Conservation (phyloP, 2,797 vertebrate genomes). For the Todus mexicanus region DNA sequence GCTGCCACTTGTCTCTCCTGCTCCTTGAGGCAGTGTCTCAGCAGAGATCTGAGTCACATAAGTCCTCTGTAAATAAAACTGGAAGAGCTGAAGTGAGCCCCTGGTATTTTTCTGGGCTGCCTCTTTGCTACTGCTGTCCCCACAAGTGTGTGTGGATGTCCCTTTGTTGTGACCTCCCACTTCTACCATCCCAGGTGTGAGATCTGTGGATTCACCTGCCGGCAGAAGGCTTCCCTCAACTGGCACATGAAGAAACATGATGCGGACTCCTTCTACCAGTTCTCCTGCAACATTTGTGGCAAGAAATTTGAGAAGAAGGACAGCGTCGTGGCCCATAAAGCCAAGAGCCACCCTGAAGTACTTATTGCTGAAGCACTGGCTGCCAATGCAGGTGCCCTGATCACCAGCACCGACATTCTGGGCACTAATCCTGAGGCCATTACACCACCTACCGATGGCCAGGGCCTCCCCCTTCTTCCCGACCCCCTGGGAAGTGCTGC, state of each 20-base stretch:
- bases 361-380: slow-evolving; percentile 95
- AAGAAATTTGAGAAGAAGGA: slow-evolving; percentile 99
- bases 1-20: not conserved
- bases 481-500: slow-evolving; percentile 76
- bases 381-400: slow-evolving; percentile 90
- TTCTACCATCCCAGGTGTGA: slow-evolving; percentile 83
- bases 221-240: slow-evolving; percentile 97
- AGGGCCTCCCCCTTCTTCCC: slow-evolving; percentile 82
- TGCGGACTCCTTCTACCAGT: slow-evolving; percentile 93
- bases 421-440: slow-evolving; percentile 82
- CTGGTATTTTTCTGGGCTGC: not conserved
- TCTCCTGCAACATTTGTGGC: slow-evolving; percentile 96
- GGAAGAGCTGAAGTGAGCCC: not conserved
- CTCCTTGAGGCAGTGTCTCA: not conserved
- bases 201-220: slow-evolving; percentile 97
- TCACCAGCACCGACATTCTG: slow-evolving; percentile 90
- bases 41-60: not conserved
- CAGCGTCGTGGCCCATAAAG: slow-evolving; percentile 92
- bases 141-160: fast-evolving
- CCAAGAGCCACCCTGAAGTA: slow-evolving; percentile 90
- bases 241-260: slow-evolving; percentile 99
- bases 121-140: not conserved
- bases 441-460: slow-evolving; percentile 74
- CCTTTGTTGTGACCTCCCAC: not conserved
- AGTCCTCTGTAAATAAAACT: not conserved